Conservation (phyloP, 2,113 vertebrate genomes). For the Tachuris rubrigastra region DNA sequence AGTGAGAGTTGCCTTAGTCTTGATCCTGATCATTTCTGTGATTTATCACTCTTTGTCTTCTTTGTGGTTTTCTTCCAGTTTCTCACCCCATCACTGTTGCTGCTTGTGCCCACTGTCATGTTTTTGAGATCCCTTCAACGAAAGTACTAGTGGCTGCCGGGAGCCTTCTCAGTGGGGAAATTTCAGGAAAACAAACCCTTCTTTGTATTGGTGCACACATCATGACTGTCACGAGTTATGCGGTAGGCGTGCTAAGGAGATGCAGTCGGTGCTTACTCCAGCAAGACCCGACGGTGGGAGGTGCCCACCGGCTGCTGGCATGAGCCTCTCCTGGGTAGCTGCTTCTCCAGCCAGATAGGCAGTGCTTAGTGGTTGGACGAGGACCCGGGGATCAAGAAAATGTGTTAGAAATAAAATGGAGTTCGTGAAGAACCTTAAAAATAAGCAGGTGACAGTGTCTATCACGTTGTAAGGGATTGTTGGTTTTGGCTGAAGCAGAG, state of each 20-base stretch:
- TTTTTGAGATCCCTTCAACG: background rate
- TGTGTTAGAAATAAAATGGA: background rate
- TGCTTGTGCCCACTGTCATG: background rate
- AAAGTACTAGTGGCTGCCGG: background rate
- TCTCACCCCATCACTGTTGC: background rate
- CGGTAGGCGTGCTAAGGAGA: background rate
- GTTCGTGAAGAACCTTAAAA: background rate
- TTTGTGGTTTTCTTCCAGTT: background rate
- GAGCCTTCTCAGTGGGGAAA: background rate
- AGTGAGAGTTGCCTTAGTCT: background rate
- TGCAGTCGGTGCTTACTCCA: background rate
- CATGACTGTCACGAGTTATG: constrained; percentile 4
- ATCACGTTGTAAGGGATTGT: background rate
- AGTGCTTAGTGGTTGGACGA: fast-evolving
- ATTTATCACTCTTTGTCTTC: background rate
- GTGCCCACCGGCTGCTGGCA: fast-evolving
- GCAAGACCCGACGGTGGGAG: background rate
- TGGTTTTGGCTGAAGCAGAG: background rate
- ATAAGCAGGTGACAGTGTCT: background rate
- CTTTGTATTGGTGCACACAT: constrained; percentile 9
- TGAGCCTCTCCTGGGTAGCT: background rate
- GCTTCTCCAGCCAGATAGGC: background rate
- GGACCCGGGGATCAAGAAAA: background rate
- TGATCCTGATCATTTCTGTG: background rate
- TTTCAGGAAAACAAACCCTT: constrained; percentile 22